Evolutionary conservation across 2,797 vertebrate genomes (phyloP).

Genomic region (Oreochromis grahami): DNA sequence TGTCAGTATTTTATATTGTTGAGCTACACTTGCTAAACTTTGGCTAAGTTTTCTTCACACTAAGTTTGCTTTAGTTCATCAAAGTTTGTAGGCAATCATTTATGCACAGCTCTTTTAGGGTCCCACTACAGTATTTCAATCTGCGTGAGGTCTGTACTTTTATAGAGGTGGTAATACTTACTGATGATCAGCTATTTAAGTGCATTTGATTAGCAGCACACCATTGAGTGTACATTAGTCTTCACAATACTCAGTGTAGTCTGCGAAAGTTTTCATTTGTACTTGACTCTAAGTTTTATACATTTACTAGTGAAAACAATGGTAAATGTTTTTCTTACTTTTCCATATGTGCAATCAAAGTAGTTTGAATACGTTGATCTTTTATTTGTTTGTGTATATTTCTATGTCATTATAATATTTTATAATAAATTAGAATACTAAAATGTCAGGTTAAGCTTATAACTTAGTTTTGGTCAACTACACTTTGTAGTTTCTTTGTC

Average conservation of each 20-base stretch:
- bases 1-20: not conserved
- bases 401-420: rapidly evolving
- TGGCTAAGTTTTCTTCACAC: not conserved
- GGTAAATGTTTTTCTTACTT: not conserved
- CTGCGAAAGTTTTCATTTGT: not conserved
- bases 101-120: not conserved
- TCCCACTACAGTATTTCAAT: not conserved
- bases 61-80: not conserved
- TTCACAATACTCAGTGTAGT: rapidly evolving
- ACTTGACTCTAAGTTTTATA: not conserved
- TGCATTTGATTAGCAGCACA: not conserved
- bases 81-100: not conserved
- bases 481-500: not conserved
- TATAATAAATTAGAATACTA: too few relatives aligned
- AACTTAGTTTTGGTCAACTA: not conserved
- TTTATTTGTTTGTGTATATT: not conserved
- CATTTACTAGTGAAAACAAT: not conserved
- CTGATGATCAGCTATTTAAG: not conserved
- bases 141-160: not conserved
- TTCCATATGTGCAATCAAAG: not conserved
- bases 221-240: not conserved
- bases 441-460: not conserved
- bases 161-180: rapidly evolving
- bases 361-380: not conserved
- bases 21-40: not conserved